Conservation (phyloP, 2,888 invertebrate species). For the Adineta ricciae region DNA sequence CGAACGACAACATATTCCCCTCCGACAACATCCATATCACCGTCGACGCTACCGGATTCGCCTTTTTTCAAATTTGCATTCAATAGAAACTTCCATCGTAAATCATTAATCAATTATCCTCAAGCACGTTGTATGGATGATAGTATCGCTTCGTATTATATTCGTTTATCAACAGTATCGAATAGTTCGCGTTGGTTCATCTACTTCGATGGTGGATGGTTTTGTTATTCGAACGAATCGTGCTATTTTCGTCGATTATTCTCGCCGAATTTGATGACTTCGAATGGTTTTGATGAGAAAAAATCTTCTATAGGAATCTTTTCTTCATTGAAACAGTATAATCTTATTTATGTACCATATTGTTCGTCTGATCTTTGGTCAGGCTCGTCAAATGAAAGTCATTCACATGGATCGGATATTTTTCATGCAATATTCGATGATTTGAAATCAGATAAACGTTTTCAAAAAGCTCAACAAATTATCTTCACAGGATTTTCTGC, state of each 20-base stretch:
- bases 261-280: constrained; percentile 26
- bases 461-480: constrained; percentile 22
- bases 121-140: constrained; percentile 28
- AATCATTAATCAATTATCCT: constrained; percentile 11
- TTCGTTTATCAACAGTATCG: constrained; percentile 1
- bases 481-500: constrained; percentile 28
- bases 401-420: constrained; percentile 23
- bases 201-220: constrained; percentile 29
- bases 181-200: not conserved
- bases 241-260: constrained; percentile 10
- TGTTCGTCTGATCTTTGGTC: constrained; percentile 33
- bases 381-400: constrained; percentile 20
- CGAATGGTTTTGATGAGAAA: not conserved
- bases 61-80: not conserved
- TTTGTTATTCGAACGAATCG: constrained; percentile 25
- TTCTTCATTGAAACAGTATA: constrained; percentile 10
- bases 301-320: constrained; percentile 23
- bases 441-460: constrained; percentile 5
- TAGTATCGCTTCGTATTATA: constrained; percentile 25
- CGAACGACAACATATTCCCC: not conserved
- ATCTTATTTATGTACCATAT: constrained; percentile 30
- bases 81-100: not conserved
- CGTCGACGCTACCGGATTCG: not conserved
- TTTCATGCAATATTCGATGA: constrained; percentile 24
- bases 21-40: not conserved